Evolutionary conservation across 2,113 vertebrate genomes (phyloP).

Genomic region (Pelvicachromis taeniatus): DNA sequence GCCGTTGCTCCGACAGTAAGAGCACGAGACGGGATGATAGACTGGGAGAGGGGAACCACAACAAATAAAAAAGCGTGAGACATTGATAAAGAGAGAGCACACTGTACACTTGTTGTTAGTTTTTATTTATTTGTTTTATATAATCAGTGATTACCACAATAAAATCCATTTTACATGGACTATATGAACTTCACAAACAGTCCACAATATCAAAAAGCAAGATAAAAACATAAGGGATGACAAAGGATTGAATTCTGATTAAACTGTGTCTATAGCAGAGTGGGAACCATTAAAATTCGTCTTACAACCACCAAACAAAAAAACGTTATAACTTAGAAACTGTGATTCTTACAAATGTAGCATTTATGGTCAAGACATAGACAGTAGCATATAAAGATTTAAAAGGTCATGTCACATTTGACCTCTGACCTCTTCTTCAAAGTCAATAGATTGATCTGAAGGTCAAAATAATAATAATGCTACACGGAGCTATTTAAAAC

Average conservation of each 20-base stretch:
- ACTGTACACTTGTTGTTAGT: not conserved
- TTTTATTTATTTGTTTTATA: not conserved
- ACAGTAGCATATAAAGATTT: not conserved
- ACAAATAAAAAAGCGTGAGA: not conserved
- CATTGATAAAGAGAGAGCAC: not conserved
- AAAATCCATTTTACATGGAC: not conserved
- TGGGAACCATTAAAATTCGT: not conserved
- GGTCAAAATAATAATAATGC: not conserved
- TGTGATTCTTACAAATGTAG: not conserved
- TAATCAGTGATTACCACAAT: not conserved
- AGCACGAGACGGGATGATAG: constrained; percentile 90
- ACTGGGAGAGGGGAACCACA: constrained; percentile 61
- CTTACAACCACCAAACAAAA: not conserved
- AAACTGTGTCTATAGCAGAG: not conserved
- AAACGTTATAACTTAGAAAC: not conserved
- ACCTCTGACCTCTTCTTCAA: not conserved
- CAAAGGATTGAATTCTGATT: not conserved
- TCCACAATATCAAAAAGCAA: not conserved
- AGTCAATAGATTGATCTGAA: not conserved
- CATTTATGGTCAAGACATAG: not conserved
- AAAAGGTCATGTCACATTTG: not conserved
- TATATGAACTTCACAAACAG: not conserved
- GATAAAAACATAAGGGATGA: not conserved
- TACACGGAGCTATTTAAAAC: not conserved
- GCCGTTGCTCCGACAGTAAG: constrained; percentile 86